These are phyloP conservation scores for Epirrhoe tristata DNA, from an alignment of 2,888 invertebrate species.

Conservation along the genomic window DNA sequence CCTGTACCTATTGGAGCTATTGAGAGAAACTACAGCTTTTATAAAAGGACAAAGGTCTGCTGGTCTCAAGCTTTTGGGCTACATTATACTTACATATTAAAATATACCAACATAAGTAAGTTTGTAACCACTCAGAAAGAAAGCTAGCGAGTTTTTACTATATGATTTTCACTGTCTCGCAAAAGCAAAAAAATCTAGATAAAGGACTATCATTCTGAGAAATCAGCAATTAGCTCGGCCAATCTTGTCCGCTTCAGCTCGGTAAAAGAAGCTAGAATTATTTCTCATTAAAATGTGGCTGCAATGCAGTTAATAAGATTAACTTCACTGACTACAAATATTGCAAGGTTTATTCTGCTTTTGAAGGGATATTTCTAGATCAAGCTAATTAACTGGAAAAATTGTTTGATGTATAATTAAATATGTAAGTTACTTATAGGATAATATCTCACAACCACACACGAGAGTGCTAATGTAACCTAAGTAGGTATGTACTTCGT, in stretches of 20 bases:
- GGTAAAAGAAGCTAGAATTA: constrained; percentile 12
- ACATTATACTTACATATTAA: no score
- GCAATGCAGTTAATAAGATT: constrained; percentile 22
- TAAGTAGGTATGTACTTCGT: no score
- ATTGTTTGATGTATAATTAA: not conserved
- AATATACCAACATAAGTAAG: no score
- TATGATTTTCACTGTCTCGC: not conserved
- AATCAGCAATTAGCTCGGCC: constrained; percentile 9
- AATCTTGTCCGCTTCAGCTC: constrained; percentile 13
- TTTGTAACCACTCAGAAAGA: no score
- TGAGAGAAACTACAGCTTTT: no score
- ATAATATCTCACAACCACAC: not conserved
- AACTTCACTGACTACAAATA: constrained; percentile 7
- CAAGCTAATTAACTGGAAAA: not conserved
- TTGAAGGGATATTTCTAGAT: constrained; percentile 13
- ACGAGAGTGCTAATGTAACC: not conserved
- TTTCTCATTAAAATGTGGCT: constrained; percentile 22
- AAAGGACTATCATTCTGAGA: constrained; percentile 5
- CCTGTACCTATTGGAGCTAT: no score
- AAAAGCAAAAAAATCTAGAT: not conserved
- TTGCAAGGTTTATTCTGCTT: constrained; percentile 15
- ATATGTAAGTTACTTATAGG: not conserved
- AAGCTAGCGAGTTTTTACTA: no score
- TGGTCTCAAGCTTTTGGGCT: no score
- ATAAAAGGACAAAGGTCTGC: no score